Evolutionary conservation across 2,888 invertebrate genomes (phyloP).

Genomic region (Phania funesta): DNA sequence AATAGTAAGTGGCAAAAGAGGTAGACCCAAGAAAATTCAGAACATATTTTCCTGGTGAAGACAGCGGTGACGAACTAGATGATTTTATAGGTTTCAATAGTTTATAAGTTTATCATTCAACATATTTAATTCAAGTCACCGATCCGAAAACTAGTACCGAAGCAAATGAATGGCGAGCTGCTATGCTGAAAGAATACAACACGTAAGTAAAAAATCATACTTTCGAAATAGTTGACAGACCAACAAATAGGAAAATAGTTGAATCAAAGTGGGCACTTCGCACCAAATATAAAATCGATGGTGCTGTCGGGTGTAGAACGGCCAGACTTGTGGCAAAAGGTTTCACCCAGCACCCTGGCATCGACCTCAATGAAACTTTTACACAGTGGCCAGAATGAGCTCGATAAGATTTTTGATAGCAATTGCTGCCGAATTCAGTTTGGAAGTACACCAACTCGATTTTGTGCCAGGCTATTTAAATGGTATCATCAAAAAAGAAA

Average conservation of each 20-base stretch:
- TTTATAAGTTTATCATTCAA: slow-evolving; percentile 4
- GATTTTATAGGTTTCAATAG: no score
- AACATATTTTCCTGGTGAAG: no score
- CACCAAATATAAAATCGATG: no score
- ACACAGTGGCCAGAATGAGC: slow-evolving; percentile 67
- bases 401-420: slow-evolving; percentile 67
- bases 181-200: slow-evolving; percentile 55
- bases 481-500: slow-evolving; percentile 64
- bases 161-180: slow-evolving; percentile 9
- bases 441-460: slow-evolving; percentile 66
- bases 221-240: slow-evolving; percentile 69
- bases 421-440: slow-evolving; percentile 59
- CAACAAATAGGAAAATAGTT: slow-evolving; percentile 66
- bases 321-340: slow-evolving; percentile 73
- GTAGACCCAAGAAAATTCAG: slow-evolving; percentile 29
- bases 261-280: slow-evolving; percentile 71
- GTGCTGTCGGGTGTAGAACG: no score
- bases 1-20: slow-evolving; percentile 11
- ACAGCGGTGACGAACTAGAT: no score
- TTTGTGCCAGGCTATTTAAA: slow-evolving; percentile 69
- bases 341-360: slow-evolving; percentile 71
- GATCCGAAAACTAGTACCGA: slow-evolving; percentile 44
- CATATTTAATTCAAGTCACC: not conserved
- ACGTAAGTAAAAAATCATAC: slow-evolving; percentile 13
- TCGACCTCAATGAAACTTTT: slow-evolving; percentile 73